Base-by-base conservation (phyloP, 1,140 invertebrate species). In the Chionoecetes opilio region DNA sequence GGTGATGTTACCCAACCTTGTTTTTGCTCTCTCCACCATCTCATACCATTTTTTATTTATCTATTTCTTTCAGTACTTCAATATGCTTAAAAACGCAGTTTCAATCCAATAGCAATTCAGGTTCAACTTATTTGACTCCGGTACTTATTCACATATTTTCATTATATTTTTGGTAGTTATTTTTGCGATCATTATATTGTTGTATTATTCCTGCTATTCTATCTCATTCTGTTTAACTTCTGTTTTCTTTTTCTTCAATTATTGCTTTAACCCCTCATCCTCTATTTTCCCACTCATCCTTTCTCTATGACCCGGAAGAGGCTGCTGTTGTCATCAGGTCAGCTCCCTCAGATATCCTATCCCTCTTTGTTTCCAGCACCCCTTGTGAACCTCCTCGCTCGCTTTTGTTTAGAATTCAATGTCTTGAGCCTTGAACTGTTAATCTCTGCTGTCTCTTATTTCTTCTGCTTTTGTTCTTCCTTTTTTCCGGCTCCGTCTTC, bases 341-440 rank as follows among this genome's bases (percentile, higher is more conserved):
- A 93, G 82, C 87, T 93, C 92, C 84, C 92, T 93, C 92, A 93
- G 92, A 93, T 93, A 93, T 86, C 92, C 92, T 38, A 84, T 34
- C 92, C 38, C 75, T 93, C 92, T 93, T 93, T 93, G 92, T 93
- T 35, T 93, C n/a, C 38, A 31, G 46, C 29, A 31, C 90, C 90
- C 46, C 53, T 87, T 93, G 37, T 93, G 82, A 86, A 31, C 82
- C 84, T 82, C 92, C 82, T 41, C 92, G 63, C 82, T 21, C 29
- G 21, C 37, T 38, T 93, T 93, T 93, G 92, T 93, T 84, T 38
- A 29, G 31, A 86, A 93, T 93, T 93, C 92, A 93, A 93, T 91
- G 92, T 53, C 92, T 93, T 93, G 84, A 34, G 92, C 84, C 92
- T 87, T 93, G 84, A 93, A 93, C 84, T 93, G 92, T 93, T 93